These are phyloP conservation scores for Propithecus coquereli DNA, from an alignment of 2,113 vertebrate genomes.

Conservation along the genomic window DNA sequence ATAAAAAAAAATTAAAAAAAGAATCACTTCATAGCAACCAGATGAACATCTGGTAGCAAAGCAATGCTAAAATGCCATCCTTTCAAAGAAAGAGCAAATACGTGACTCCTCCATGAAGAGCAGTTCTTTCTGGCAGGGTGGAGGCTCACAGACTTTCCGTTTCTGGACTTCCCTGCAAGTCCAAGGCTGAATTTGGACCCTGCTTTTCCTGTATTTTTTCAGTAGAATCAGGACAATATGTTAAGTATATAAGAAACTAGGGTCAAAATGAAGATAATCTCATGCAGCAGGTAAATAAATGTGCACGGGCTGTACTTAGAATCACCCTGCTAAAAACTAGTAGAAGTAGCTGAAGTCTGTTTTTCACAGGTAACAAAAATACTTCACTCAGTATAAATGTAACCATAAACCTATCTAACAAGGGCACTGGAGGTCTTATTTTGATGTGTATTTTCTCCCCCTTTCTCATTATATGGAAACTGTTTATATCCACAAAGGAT, in stretches of 20 bases:
- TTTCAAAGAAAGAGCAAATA: conserved; percentile 58
- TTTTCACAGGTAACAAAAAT: conserved; percentile 18
- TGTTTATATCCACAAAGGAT: conserved; percentile 48
- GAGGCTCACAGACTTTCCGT: conserved; percentile 68
- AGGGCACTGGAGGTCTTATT: neutral
- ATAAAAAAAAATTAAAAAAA: conserved; percentile 48
- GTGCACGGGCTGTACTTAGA: neutral
- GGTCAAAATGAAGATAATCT: conserved; percentile 26
- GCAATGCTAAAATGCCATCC: conserved; percentile 67
- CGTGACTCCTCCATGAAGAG: neutral
- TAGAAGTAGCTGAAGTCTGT: neutral
- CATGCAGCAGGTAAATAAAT: neutral
- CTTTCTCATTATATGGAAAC: conserved; percentile 47
- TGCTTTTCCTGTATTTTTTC: conserved; percentile 62
- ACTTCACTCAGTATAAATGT: conserved; percentile 37
- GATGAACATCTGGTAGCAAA: conserved; percentile 77
- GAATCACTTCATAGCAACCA: conserved; percentile 60
- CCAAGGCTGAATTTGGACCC: conserved; percentile 71
- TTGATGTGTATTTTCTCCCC: neutral
- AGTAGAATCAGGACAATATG: conserved; percentile 49
- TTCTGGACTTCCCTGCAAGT: conserved; percentile 68
- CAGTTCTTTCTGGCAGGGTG: conserved; percentile 62
- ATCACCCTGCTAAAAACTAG: neutral
- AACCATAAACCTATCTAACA: neutral
- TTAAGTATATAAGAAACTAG: neutral